Evolutionary conservation across 92 coral and sea anemone genomes (phyloP), one percentile per base, ranked within the genome.

Genomic region (Chrysogorgia sp.): DNA sequence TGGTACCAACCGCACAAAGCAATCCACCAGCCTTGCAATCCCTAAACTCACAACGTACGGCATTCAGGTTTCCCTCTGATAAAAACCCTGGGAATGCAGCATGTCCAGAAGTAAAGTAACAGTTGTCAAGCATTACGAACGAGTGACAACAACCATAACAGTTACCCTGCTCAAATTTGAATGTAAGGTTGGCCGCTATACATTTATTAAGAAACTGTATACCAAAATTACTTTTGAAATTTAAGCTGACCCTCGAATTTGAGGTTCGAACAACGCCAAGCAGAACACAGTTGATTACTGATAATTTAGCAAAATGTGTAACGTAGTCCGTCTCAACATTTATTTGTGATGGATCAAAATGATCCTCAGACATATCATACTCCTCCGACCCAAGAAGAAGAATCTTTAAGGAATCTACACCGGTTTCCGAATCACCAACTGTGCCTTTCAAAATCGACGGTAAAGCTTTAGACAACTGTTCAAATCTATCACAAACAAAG

Each of bases 1-100:
- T 65, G 2, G 80, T 83, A 14, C 83, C 83, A 32, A 37, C 84
- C 1, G 20, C 35, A 40, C 88, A 77, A 20, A 85, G 80, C 28
- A 80, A 34, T 0, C 93, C 93, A 40, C 82, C 85, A 40, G 88
- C 88, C 5, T 90, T 85, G 53, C 92, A 83, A 26, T 55, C 63
- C 21, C 26, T 67, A 81, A 91, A 59, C 15, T 57, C 77, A 62
- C 92, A 91, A 7, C 86, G 53, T 58, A 89, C 84, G 33, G 89
- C 78, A 41, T 64, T 34, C 1, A 82, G 87, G 14, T 31, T 50
- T 40, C 86, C 63, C 31, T 57, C 81, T 5, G 71, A 14, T 14
- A 67, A 12, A 4, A 37, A 37, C 5, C 6, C 43, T 37, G 6
- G 6, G 12, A 37, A 5, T 3, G 3, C 10, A 13, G 28, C 37